A percentile compares a stretch with the other conserved stretches of the same genome.
Evolutionary conservation across 2,113 vertebrate species (phyloP).

Genomic region (Tapirus terrestris): DNA sequence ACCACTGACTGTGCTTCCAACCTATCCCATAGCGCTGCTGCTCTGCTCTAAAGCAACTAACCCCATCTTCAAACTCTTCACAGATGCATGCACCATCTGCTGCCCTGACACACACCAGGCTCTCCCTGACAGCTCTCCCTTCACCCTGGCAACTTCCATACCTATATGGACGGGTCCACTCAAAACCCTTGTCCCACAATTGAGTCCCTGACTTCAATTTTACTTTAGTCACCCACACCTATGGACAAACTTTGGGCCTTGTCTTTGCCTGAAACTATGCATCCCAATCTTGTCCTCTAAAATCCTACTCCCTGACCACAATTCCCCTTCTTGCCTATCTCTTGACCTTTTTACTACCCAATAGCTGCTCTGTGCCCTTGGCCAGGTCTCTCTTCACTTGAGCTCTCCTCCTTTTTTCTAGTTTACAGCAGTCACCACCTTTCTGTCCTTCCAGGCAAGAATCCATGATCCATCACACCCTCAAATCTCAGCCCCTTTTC

Average conservation of each 20-base stretch:
- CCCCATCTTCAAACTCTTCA: not conserved
- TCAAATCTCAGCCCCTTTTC: not conserved
- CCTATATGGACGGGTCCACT: not conserved
- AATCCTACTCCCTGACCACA: not conserved
- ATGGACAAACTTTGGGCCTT: not conserved
- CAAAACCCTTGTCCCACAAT: not conserved
- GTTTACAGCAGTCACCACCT: not conserved
- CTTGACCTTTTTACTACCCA: not conserved
- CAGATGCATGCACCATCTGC: not conserved
- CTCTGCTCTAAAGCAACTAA: not conserved
- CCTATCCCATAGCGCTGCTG: not conserved
- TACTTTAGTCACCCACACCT: not conserved
- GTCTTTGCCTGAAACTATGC: not conserved
- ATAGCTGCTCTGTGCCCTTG: not conserved
- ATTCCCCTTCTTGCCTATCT: not conserved
- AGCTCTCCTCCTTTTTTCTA: not conserved
- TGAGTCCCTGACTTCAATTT: not conserved
- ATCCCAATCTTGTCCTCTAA: slow-evolving; percentile 15
- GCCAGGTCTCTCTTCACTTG: not conserved
- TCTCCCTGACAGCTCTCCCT: not conserved
- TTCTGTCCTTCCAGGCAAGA: not conserved
- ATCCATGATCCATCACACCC: not conserved
- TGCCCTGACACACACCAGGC: not conserved
- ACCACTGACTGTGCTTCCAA: not conserved
- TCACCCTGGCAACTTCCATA: not conserved